Evolutionary conservation across 1,140 invertebrate genomes (phyloP), one percentile per base, ranked within the genome.

Genomic region (Pseudomyrmex sp.): DNA sequence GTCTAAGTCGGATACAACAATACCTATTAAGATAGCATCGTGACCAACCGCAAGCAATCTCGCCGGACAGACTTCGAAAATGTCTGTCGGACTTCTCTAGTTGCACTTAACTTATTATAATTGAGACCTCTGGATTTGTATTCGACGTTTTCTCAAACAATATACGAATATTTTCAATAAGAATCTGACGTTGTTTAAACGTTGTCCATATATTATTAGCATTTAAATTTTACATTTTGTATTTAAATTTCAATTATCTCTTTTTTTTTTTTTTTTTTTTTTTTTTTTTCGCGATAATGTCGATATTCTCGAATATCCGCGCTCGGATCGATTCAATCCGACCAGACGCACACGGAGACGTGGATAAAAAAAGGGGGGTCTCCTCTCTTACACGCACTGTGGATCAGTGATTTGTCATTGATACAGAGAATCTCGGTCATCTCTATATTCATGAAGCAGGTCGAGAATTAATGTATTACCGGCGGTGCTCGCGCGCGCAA

Each of bases 1-100:
- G 75, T 65, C 82, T 83, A 58, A 88, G 85, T 88, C 59, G 86
- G 76, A 85, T 85, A 88, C 86, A 85, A 88, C 86, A 82, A 88
- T 88, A 88, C 26, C 83, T 88, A 88, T 88, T 88, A 88, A 88
- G 87, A 88, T 85, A 88, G 58, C 82, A 88, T 88, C 87, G 75
- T 62, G 82, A 85, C 75, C 87, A 59, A 88, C 87, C 82, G 50
- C 87, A 46, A 68, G 54, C 86, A 88, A 88, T 88, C 70, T 76
- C 54, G 18, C 63, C 58, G 80, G 70, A 88, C 86, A 68, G 70
- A 88, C 77, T 85, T 76, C 63, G 70, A 85, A 82, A 73, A 84
- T 59, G 48, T 52, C 48, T 69, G 59, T 83, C 83, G 46, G 56
- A 65, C n/a, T 59, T 68, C 70, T 26, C 18, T 62, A 70, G 72